A percentile compares a stretch with the other conserved stretches of the same genome.
These are phyloP conservation scores for Drosophila elegans DNA, from an alignment of 1,140 invertebrate genomes.

Conservation along the genomic window DNA sequence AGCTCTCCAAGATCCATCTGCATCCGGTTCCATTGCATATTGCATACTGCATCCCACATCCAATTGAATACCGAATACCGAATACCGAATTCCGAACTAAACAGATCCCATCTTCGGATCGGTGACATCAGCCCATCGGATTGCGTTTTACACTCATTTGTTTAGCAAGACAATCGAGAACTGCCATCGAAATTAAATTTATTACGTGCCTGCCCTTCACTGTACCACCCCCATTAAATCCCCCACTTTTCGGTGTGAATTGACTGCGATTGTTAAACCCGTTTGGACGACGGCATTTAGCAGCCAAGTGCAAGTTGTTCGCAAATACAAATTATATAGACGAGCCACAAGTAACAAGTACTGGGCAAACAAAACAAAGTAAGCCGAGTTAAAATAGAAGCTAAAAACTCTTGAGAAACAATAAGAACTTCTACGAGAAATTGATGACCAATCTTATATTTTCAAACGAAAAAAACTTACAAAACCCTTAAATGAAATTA, in stretches of 20 bases:
- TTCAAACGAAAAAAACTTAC: too few species aligned
- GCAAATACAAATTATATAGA: conserved; percentile 28
- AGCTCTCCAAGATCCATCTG: conserved; percentile 31
- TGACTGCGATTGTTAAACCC: conserved; percentile 61
- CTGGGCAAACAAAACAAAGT: not conserved
- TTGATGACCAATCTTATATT: too few species aligned
- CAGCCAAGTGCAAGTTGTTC: conserved; percentile 73
- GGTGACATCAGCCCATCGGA: conserved; percentile 37
- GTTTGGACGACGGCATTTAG: conserved; percentile 62
- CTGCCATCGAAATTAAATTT: conserved; percentile 61
- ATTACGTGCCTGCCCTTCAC: conserved; percentile 53
- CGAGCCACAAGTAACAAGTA: conserved; percentile 14
- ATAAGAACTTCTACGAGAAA: not conserved
- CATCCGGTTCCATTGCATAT: conserved; percentile 28
- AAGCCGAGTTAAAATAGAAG: not conserved
- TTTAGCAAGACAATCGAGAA: conserved; percentile 39
- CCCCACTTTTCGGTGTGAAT: conserved; percentile 38
- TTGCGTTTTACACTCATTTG: conserved; percentile 25
- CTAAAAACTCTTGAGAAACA: not conserved
- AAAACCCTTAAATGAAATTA: too few species aligned
- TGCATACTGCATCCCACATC: conserved; percentile 30
- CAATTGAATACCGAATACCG: not conserved
- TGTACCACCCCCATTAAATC: conserved; percentile 3
- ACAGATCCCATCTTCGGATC: conserved; percentile 19
- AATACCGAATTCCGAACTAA: conserved; percentile 15